A percentile compares a stretch with the other conserved stretches of the same genome.
phyloP scores from a whole-genome alignment of 2,888 invertebrate genomes.

The Agrilus biguttatus region DNA sequence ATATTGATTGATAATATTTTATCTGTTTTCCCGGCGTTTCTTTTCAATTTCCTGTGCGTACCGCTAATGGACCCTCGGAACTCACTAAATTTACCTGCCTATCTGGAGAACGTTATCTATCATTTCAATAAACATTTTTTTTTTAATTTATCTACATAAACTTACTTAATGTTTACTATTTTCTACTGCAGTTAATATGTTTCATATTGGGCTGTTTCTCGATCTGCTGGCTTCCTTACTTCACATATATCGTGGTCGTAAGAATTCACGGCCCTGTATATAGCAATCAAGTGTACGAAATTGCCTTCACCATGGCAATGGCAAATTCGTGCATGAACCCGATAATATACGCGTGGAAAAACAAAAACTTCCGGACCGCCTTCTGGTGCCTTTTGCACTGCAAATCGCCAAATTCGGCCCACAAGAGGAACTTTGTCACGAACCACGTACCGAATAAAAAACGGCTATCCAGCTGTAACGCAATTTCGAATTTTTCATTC shows the following conservation, averaged over 20 bases:
- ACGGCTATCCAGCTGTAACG: constrained; percentile 15
- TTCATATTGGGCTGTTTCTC: constrained; percentile 67
- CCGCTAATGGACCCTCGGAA: too few relatives aligned
- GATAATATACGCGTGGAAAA: constrained; percentile 76
- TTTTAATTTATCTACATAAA: too few relatives aligned
- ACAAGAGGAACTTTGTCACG: constrained; percentile 28
- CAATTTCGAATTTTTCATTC: too few relatives aligned
- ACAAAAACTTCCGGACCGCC: constrained; percentile 58
- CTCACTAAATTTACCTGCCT: too few relatives aligned
- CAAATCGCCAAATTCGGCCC: constrained; percentile 43
- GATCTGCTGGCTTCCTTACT: constrained; percentile 69
- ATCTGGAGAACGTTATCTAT: too few relatives aligned
- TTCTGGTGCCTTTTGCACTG: constrained; percentile 54
- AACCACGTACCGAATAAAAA: constrained; percentile 41
- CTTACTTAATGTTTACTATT: too few relatives aligned
- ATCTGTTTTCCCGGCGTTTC: too few relatives aligned
- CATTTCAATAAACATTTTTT: too few relatives aligned
- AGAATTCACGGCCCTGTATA: constrained; percentile 14
- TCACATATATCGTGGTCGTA: constrained; percentile 38
- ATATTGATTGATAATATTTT: too few relatives aligned
- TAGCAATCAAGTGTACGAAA: constrained; percentile 21
- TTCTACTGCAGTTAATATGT: constrained; percentile 50
- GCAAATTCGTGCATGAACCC: constrained; percentile 72
- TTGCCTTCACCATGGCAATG: constrained; percentile 48
- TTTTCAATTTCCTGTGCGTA: too few relatives aligned